Percentiles rank a stretch among this genome's conserved stretches.
Evolutionary conservation across 2,888 invertebrate species (phyloP).

Genomic region (Synergus umbraculus): DNA sequence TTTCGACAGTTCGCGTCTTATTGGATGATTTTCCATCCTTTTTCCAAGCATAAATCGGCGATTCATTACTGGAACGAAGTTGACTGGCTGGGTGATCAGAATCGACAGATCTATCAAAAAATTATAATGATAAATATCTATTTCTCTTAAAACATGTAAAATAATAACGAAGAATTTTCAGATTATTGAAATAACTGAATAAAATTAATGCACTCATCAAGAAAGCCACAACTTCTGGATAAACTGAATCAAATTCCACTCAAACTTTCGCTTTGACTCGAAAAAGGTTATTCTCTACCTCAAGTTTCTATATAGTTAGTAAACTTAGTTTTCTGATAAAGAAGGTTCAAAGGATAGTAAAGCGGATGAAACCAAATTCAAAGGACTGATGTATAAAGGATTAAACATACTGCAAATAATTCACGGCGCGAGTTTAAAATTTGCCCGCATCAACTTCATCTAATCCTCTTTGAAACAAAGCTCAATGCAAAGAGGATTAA

Average conservation of each 20-base stretch:
- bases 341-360: slow-evolving; percentile 12
- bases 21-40: slow-evolving; percentile 57
- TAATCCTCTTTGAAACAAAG: slow-evolving; percentile 34
- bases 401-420: slow-evolving; percentile 31
- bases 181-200: too few relatives aligned
- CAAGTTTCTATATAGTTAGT: neutral
- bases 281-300: neutral
- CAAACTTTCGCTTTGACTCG: neutral
- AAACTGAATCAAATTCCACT: slow-evolving; percentile 1
- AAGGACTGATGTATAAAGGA: neutral
- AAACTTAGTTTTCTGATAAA: slow-evolving; percentile 32
- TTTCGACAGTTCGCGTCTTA: slow-evolving; percentile 48
- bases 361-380: slow-evolving; percentile 28
- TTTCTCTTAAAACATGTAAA: too few relatives aligned
- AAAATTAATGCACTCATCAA: neutral
- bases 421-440: slow-evolving; percentile 3
- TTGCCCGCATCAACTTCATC: slow-evolving; percentile 8
- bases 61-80: slow-evolving; percentile 56
- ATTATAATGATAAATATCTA: neutral
- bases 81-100: slow-evolving; percentile 64
- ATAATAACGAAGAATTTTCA: too few relatives aligned
- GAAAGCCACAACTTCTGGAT: neutral
- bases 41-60: slow-evolving; percentile 65
- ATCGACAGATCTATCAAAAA: slow-evolving; percentile 51
- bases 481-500: slow-evolving; percentile 34